A percentile compares a stretch with the other conserved stretches of the same genome.
phyloP scores from a whole-genome alignment of 1,140 invertebrate genomes.

The Kradibia gibbosae region DNA sequence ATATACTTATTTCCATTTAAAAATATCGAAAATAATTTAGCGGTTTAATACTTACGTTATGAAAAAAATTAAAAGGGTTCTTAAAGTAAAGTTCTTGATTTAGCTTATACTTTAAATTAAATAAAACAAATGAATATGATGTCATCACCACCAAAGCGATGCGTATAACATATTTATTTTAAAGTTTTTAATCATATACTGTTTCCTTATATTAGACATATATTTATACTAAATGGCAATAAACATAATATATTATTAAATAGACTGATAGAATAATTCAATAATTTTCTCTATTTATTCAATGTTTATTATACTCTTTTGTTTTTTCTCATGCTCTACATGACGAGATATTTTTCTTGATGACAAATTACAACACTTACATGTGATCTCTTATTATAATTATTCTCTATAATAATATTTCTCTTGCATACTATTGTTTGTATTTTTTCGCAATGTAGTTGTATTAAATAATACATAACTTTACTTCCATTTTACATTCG shows the following conservation, averaged over 20 bases:
- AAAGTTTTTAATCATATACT: conserved; percentile 65
- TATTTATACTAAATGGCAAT: conserved; percentile 73
- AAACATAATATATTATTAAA: conserved; percentile 53
- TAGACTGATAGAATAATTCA: conserved; percentile 65
- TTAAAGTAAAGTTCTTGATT: no score
- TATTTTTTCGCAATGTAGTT: background rate
- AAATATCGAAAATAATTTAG: no score
- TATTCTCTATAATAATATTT: conserved; percentile 38
- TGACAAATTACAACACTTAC: background rate
- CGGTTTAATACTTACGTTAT: no score
- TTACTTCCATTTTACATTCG: conserved; percentile 25
- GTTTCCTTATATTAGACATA: conserved; percentile 71
- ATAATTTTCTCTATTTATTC: conserved; percentile 57
- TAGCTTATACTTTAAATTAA: no score
- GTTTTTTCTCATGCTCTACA: conserved; percentile 3
- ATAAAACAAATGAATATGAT: conserved; percentile 30
- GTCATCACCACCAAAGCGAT: conserved; percentile 46
- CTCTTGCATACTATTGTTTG: background rate
- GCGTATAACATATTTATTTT: conserved; percentile 53
- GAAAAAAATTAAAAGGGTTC: no score
- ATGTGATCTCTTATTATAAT: background rate
- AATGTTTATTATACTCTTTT: conserved; percentile 28
- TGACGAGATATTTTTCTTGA: background rate
- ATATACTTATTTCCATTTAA: no score
- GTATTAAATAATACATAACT: background rate